These are phyloP conservation scores for Microplitis manilae DNA, from an alignment of 2,888 invertebrate genomes.

Conservation along the genomic window DNA sequence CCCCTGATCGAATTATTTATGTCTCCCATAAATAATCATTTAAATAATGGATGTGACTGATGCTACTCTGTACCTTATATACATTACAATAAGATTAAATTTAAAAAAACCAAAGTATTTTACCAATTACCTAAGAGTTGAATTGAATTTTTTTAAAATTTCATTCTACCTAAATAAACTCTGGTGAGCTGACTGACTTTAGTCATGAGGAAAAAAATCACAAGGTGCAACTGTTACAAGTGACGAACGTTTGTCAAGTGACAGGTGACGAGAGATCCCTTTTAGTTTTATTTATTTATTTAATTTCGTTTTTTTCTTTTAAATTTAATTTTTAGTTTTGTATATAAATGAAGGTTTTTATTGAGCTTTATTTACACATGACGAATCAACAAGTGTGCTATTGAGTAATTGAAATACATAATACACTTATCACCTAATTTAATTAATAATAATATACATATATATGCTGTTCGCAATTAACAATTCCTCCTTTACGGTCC, in stretches of 20 bases:
- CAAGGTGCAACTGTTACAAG: constrained; percentile 20
- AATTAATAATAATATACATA: neutral
- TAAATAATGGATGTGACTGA: constrained; percentile 17
- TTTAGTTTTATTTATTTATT: constrained; percentile 23
- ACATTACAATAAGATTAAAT: neutral
- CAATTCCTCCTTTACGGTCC: too few species aligned
- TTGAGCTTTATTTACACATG: neutral
- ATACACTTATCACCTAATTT: constrained; percentile 4
- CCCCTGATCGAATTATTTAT: constrained; percentile 24
- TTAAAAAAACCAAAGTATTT: constrained; percentile 4
- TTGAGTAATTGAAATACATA: neutral
- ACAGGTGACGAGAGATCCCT: constrained; percentile 49
- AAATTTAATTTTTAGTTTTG: constrained; percentile 30
- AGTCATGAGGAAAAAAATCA: constrained; percentile 9
- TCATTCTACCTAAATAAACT: constrained; percentile 11
- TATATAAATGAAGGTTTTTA: neutral
- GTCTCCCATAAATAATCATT: constrained; percentile 15
- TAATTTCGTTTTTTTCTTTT: constrained; percentile 23
- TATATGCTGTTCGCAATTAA: too few species aligned
- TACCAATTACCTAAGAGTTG: constrained; percentile 12
- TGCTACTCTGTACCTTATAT: constrained; percentile 5
- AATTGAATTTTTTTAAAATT: constrained; percentile 1
- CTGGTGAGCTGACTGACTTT: constrained; percentile 14
- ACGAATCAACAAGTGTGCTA: constrained; percentile 1
- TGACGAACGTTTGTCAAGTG: constrained; percentile 36